A percentile compares a stretch with the other conserved stretches of the same genome.
These are phyloP conservation scores for Myopa testacea DNA, from an alignment of 2,888 invertebrate species.

Conservation along the genomic window DNA sequence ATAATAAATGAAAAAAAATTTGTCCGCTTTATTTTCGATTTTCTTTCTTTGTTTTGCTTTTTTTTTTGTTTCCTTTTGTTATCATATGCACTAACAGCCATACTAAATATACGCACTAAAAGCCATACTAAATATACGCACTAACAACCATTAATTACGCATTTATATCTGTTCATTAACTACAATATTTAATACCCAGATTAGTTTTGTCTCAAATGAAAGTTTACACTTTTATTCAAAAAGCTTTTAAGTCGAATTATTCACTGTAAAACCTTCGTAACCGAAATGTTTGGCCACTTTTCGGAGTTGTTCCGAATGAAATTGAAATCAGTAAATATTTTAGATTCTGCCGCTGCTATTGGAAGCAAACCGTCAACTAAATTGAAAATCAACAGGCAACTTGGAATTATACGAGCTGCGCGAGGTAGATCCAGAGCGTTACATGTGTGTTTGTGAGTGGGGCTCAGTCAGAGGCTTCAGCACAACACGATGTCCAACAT, in stretches of 20 bases:
- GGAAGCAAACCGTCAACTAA: conserved; percentile 63
- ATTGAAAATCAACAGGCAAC: conserved; percentile 56
- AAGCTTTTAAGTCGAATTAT: neutral
- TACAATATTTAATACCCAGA: neutral
- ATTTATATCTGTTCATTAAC: neutral
- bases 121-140: too few relatives aligned
- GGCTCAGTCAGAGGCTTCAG: neutral
- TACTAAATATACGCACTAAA: neutral
- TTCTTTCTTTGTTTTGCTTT: neutral
- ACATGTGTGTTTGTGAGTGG: neutral
- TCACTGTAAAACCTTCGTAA: neutral
- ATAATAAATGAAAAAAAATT: too few relatives aligned
- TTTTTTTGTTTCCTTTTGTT: neutral
- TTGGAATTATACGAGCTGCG: conserved; percentile 58
- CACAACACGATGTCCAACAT: neutral
- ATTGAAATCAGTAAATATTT: conserved; percentile 26
- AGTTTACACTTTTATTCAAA: neutral
- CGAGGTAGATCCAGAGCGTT: neutral
- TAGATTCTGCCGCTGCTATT: conserved; percentile 55
- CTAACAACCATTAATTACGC: neutral
- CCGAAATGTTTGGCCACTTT: neutral
- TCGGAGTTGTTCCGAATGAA: neutral
- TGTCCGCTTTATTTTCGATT: neutral
- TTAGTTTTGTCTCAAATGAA: neutral
- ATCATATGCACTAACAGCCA: neutral